Percentiles rank a stretch among this genome's conserved stretches.
Conservation (phyloP, 2,888 invertebrate genomes). For the Acrobasis suavella region DNA sequence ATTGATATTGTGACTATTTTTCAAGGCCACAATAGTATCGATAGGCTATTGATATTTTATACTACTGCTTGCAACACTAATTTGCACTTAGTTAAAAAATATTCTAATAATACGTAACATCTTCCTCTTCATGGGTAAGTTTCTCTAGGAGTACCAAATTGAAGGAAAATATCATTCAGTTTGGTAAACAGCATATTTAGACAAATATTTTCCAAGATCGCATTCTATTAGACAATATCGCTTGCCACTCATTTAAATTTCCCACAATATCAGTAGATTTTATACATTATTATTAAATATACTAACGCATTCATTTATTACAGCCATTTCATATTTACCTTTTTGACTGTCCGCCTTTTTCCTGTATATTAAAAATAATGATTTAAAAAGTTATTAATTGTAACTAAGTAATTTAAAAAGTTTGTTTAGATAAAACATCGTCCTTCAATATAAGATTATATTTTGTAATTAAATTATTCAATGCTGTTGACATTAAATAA, state of each 20-base stretch:
- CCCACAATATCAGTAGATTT: slow-evolving; percentile 27
- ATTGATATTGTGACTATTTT: no score
- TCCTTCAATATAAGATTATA: no score
- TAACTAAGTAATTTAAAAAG: no score
- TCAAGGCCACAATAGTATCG: no score
- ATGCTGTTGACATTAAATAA: no score
- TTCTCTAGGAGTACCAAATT: not conserved
- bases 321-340: slow-evolving; percentile 25
- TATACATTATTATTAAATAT: slow-evolving; percentile 23
- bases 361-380: not conserved
- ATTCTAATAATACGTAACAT: no score
- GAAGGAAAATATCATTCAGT: slow-evolving; percentile 6
- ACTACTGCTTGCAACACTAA: no score
- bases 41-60: no score
- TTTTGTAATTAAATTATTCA: no score
- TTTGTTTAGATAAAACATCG: no score
- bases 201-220: not conserved
- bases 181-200: not conserved
- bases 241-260: slow-evolving; percentile 28
- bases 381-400: no score
- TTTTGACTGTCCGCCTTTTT: slow-evolving; percentile 30
- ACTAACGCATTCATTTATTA: slow-evolving; percentile 27
- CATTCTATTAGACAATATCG: slow-evolving; percentile 11
- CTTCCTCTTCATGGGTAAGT: not conserved
- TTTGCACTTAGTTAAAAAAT: no score